Evolutionary conservation across 2,113 vertebrate species (phyloP).

Genomic region (Sinocyclocheilus anshuiensis): DNA sequence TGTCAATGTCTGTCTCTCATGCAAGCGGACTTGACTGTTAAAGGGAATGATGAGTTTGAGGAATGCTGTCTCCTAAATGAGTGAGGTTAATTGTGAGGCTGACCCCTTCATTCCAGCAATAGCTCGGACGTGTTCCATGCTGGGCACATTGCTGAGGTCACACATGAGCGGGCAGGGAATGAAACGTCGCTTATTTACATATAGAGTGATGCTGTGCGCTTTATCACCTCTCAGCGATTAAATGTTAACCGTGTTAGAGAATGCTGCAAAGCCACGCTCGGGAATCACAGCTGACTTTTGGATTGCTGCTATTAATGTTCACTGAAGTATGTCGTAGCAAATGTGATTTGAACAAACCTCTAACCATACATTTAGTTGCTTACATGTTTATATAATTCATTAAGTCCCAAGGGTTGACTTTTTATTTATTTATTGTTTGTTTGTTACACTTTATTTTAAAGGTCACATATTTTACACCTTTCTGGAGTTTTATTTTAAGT

Average conservation of each 20-base stretch:
- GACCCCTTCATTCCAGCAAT: constrained; percentile 59
- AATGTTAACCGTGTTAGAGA: constrained; percentile 38
- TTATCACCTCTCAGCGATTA: constrained; percentile 45
- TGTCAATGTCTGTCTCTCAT: constrained; percentile 20
- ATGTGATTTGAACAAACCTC: background rate
- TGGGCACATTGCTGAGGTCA: constrained; percentile 34
- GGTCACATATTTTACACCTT: too few species aligned
- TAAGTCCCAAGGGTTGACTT: too few species aligned
- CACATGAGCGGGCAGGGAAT: constrained; percentile 41
- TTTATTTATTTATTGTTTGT: too few species aligned
- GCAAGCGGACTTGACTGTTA: background rate
- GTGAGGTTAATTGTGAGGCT: constrained; percentile 67
- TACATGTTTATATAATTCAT: too few species aligned
- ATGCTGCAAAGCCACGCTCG: background rate
- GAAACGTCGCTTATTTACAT: constrained; percentile 67
- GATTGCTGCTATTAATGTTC: background rate
- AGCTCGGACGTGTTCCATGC: constrained; percentile 25
- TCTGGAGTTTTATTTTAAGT: too few species aligned
- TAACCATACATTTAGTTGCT: background rate
- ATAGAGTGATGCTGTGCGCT: constrained; percentile 59
- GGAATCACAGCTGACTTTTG: constrained; percentile 17
- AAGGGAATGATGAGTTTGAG: constrained; percentile 44
- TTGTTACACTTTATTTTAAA: too few species aligned
- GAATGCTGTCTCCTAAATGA: constrained; percentile 46
- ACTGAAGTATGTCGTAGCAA: background rate